Percentiles rank a stretch among this genome's conserved stretches.
Conservation (phyloP, 2,888 invertebrate species). For the Xestia sexstrigata region DNA sequence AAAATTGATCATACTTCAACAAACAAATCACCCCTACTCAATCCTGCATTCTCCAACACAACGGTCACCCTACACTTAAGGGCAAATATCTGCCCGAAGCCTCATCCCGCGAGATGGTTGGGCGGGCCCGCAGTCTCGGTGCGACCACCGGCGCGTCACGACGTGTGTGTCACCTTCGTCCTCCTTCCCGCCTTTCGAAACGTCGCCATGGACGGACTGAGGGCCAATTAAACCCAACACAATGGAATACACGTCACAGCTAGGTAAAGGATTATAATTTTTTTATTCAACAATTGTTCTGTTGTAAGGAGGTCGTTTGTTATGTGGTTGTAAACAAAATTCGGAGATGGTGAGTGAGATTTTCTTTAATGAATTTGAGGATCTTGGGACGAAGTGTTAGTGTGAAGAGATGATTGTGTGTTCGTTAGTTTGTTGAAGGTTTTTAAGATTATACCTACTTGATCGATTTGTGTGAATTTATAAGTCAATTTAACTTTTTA, state of each 20-base stretch:
- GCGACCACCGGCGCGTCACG: constrained; percentile 57
- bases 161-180: constrained; percentile 38
- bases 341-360: constrained; percentile 50
- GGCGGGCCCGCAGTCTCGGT: constrained; percentile 75
- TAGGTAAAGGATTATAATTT: constrained; percentile 76
- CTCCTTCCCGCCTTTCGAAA: constrained; percentile 74
- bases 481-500: not conserved
- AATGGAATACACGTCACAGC: constrained; percentile 83
- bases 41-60: not conserved
- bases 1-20: not conserved
- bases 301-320: constrained; percentile 41
- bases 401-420: not conserved
- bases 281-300: constrained; percentile 73
- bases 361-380: constrained; percentile 32
- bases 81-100: constrained; percentile 71
- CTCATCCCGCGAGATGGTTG: constrained; percentile 70
- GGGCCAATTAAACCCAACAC: constrained; percentile 77
- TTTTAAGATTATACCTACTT: not conserved
- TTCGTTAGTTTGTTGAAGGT: constrained; percentile 17
- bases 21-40: not conserved
- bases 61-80: constrained; percentile 58
- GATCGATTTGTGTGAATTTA: not conserved
- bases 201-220: constrained; percentile 65
- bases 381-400: not conserved
- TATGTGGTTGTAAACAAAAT: constrained; percentile 56